A percentile compares a stretch with the other conserved stretches of the same genome.
Conservation (phyloP, 2,797 vertebrate species). For the Oryzias sinensis region DNA sequence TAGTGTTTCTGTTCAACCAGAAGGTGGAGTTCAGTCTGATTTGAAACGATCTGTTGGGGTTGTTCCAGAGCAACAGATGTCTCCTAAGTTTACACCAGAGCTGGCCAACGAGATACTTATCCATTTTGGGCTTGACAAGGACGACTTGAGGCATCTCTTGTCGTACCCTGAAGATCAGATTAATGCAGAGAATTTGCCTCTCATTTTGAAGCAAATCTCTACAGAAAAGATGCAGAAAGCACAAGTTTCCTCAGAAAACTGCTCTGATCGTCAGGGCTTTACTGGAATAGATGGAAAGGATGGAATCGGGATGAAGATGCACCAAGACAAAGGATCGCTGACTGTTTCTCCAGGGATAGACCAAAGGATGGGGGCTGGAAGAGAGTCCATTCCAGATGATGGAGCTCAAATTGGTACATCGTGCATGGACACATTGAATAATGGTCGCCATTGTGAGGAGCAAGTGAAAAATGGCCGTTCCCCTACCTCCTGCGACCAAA, state of each 20-base stretch:
- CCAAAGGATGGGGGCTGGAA: conserved; percentile 78
- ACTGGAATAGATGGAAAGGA: conserved; percentile 17
- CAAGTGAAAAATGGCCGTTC: conserved; percentile 15
- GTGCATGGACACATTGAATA: conserved; percentile 86
- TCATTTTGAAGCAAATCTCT: conserved; percentile 89
- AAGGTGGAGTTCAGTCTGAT: too few relatives aligned
- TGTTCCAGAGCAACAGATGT: too few relatives aligned
- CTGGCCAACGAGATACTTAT: conserved; percentile 88
- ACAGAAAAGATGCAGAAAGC: conserved; percentile 81
- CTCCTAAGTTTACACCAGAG: conserved; percentile 82
- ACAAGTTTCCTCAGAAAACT: conserved; percentile 14
- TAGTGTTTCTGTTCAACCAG: too few relatives aligned
- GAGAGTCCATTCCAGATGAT: too few relatives aligned
- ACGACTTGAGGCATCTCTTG: conserved; percentile 91
- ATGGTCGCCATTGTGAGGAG: neutral
- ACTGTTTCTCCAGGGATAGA: conserved; percentile 46
- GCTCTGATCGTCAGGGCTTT: conserved; percentile 4
- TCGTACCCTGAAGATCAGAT: conserved; percentile 91
- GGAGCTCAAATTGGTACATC: conserved; percentile 30
- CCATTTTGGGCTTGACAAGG: conserved; percentile 90
- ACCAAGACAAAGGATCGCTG: neutral
- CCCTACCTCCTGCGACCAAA: conserved; percentile 15
- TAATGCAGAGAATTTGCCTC: conserved; percentile 89
- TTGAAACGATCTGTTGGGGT: too few relatives aligned
- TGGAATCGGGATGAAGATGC: conserved; percentile 4